Percentiles rank a stretch among this genome's conserved stretches.
Evolutionary conservation across 2,797 vertebrate genomes (phyloP).

Genomic region (Phataginus tetradactyla): DNA sequence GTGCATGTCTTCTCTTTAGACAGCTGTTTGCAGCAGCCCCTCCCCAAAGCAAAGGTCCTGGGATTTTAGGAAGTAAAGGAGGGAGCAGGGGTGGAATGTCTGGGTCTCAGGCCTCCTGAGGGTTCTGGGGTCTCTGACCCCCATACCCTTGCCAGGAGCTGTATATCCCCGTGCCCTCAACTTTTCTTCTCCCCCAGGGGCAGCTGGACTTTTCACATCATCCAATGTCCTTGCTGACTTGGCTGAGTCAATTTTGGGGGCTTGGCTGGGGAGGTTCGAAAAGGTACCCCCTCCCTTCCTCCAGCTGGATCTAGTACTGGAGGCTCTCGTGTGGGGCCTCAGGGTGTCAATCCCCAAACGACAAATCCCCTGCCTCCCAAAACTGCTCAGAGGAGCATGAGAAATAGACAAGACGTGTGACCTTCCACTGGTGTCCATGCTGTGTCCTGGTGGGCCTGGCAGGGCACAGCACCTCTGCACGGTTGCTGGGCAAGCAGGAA

Average conservation of each 20-base stretch:
- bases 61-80: background rate
- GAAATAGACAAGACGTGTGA: background rate
- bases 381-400: background rate
- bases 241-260: background rate
- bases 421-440: fast-evolving
- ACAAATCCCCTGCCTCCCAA: background rate
- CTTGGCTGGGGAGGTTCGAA: background rate
- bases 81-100: background rate
- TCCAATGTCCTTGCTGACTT: background rate
- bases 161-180: too few relatives aligned
- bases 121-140: background rate
- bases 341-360: background rate
- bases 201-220: background rate
- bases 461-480: background rate
- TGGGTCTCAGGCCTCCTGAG: background rate
- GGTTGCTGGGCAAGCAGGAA: too few relatives aligned
- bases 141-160: background rate
- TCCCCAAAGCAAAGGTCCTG: background rate
- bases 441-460: background rate
- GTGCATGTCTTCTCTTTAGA: background rate
- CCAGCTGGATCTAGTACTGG: background rate
- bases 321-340: background rate
- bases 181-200: background rate
- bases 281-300: background rate
- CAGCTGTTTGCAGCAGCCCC: background rate